Percentiles rank a stretch among this genome's conserved stretches.
Conservation (phyloP, 2,888 invertebrate species). For the Aleiodes testaceus region DNA sequence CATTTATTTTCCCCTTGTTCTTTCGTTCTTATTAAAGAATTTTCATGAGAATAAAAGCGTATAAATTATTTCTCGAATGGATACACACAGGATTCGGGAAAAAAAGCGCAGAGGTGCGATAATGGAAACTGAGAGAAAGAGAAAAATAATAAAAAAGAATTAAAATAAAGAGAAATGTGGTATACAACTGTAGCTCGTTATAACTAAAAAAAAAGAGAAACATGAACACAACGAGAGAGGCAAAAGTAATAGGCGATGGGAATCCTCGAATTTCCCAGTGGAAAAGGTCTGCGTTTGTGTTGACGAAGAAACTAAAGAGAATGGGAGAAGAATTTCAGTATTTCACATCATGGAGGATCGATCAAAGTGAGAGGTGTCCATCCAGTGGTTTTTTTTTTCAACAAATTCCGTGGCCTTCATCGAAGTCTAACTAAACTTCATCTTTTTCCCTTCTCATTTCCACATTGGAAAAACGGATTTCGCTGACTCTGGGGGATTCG, state of each 20-base stretch:
- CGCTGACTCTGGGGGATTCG: slow-evolving; percentile 18
- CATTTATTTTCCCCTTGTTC: slow-evolving; percentile 45
- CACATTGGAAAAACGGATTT: slow-evolving; percentile 22
- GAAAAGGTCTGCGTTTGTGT: slow-evolving; percentile 37
- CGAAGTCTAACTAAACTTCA: slow-evolving; percentile 5
- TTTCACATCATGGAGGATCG: not conserved
- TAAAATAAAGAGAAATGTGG: slow-evolving; percentile 43
- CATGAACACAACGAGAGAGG: slow-evolving; percentile 24
- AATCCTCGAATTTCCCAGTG: slow-evolving; percentile 52
- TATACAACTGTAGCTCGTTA: slow-evolving; percentile 48
- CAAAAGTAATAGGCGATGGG: slow-evolving; percentile 47
- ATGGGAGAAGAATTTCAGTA: not conserved
- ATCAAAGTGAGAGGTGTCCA: slow-evolving; percentile 5
- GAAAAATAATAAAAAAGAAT: slow-evolving; percentile 31
- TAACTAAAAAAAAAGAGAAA: slow-evolving; percentile 29
- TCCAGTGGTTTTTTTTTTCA: slow-evolving; percentile 19
- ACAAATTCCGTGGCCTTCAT: not conserved
- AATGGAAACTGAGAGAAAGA: slow-evolving; percentile 34
- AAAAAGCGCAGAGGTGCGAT: slow-evolving; percentile 23
- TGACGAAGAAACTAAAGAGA: not conserved
- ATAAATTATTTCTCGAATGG: slow-evolving; percentile 1
- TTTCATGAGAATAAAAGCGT: not conserved
- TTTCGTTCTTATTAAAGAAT: too few species aligned
- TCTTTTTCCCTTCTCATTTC: not conserved
- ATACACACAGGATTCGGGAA: slow-evolving; percentile 14